Evolutionary conservation across 2,888 invertebrate genomes (phyloP).

Genomic region (Trichogramma evanescens): DNA sequence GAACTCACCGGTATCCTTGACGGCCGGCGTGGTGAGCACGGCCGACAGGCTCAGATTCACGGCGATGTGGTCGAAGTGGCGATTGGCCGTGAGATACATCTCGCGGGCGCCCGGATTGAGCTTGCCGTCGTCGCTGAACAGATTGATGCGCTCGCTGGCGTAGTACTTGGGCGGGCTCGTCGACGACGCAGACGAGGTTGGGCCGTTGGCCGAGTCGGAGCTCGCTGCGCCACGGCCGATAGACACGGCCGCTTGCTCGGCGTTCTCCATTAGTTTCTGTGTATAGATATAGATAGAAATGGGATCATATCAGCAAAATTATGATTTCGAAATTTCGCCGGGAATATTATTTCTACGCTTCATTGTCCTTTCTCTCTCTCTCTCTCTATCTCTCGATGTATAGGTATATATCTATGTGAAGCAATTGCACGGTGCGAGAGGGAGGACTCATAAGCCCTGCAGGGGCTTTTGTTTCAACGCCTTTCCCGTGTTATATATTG

Average conservation of each 20-base stretch:
- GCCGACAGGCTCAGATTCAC: slow-evolving; percentile 81
- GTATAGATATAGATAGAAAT: background rate
- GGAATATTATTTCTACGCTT: background rate
- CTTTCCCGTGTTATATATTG: slow-evolving; percentile 11
- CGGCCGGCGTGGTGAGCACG: slow-evolving; percentile 78
- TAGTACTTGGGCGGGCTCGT: slow-evolving; percentile 59
- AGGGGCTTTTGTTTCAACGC: slow-evolving; percentile 9
- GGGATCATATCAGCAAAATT: background rate
- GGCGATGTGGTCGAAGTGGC: slow-evolving; percentile 79
- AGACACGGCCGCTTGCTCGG: slow-evolving; percentile 78
- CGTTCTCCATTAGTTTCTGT: slow-evolving; percentile 86
- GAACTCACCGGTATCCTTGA: slow-evolving; percentile 62
- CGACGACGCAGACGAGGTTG: too few relatives aligned
- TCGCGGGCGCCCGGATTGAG: slow-evolving; percentile 64
- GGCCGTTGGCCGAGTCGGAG: slow-evolving; percentile 26
- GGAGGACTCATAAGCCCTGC: too few relatives aligned
- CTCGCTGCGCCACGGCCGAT: slow-evolving; percentile 44
- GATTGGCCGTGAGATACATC: slow-evolving; percentile 65
- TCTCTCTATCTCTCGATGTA: too few relatives aligned
- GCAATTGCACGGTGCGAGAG: too few relatives aligned
- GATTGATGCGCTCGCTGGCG: slow-evolving; percentile 76
- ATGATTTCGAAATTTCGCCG: background rate
- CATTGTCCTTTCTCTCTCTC: background rate
- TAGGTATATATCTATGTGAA: too few relatives aligned
- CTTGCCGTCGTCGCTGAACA: slow-evolving; percentile 69